Evolutionary conservation across 2,797 vertebrate genomes (phyloP), one percentile per base, ranked within the genome.

Genomic region (Echeneis naucrates): DNA sequence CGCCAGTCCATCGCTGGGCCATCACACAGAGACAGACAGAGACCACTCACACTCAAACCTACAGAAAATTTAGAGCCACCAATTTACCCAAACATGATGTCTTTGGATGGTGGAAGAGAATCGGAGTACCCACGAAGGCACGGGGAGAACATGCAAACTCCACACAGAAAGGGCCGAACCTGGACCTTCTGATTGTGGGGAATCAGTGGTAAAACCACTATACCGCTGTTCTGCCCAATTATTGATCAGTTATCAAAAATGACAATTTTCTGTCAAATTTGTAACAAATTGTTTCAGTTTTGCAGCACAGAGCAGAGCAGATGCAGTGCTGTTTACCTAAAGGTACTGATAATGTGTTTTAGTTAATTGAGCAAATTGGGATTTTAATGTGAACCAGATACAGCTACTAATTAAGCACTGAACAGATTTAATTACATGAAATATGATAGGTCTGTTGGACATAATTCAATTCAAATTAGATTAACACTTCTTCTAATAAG

Each of bases 401-500:
- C 63, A 68, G 78, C 86, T 72, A 33, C 59, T 68, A 82, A 87
- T 84, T 50, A 72, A 55, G 82, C 60, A 86, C 73, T 17, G 70
- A 79, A 82, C 56, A 4, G 52, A 77, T 81, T 78, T 67, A 84
- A 84, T 77, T 72, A 62, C 77, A 66, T 68, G 64, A 51, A 59
- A 76, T 79, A 24, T 60, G 64, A 83, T 79, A 37, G 83, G 78
- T 77, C 76, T 80, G 77, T 82, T 65, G 55, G 52, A 71, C 33
- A 21, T 77, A 71, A 82, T 83, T 81, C 72, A 72, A 68, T 83
- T 80, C 62, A 85, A 80, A 88, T 77, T 58, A 64, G 57, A 81
- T 84, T 78, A 64, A 64, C 67, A 53, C 47, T 72, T 60, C 61
- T 64, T 62, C 68, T 83, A 83, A 81, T 87, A 59, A 70, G 75